phyloP scores from a whole-genome alignment of 2,888 invertebrate species.

The Neelides folsomi region DNA sequence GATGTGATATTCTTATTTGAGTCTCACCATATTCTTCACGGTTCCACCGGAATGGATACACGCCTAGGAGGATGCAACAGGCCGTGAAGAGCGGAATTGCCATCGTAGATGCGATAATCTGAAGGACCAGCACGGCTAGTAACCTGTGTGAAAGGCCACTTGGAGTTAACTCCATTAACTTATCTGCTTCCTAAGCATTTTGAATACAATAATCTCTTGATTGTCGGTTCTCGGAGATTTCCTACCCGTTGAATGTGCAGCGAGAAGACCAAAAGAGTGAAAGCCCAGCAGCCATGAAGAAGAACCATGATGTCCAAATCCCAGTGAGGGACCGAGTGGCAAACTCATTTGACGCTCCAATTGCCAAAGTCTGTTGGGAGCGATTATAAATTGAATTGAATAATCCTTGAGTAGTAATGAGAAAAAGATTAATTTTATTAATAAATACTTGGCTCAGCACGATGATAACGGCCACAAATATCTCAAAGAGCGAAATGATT shows the following conservation, averaged over 20 bases:
- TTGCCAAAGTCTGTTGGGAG: conserved; percentile 21
- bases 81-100: conserved; percentile 29
- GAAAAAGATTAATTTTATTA: background rate
- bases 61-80: conserved; percentile 27
- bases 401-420: background rate
- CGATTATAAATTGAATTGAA: too few species aligned
- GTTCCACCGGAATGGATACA: conserved; percentile 28
- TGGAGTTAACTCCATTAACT: conserved; percentile 3
- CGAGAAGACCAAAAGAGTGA: conserved; percentile 30
- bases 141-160: conserved; percentile 14
- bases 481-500: conserved; percentile 18
- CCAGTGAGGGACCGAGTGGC: conserved; percentile 30
- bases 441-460: conserved; percentile 25
- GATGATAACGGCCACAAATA: conserved; percentile 23
- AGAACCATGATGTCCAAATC: conserved; percentile 32
- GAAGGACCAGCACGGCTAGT: conserved; percentile 27
- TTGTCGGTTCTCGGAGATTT: background rate
- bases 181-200: background rate
- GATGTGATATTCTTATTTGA: too few species aligned
- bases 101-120: conserved; percentile 31
- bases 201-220: background rate
- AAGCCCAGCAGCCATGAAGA: conserved; percentile 29
- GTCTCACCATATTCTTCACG: background rate
- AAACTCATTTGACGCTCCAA: conserved; percentile 29
- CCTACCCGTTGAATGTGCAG: conserved; percentile 31